A percentile compares a stretch with the other conserved stretches of the same genome.
These are phyloP conservation scores for Caerostris darwini DNA, from an alignment of 1,140 invertebrate genomes.

Conservation along the genomic window DNA sequence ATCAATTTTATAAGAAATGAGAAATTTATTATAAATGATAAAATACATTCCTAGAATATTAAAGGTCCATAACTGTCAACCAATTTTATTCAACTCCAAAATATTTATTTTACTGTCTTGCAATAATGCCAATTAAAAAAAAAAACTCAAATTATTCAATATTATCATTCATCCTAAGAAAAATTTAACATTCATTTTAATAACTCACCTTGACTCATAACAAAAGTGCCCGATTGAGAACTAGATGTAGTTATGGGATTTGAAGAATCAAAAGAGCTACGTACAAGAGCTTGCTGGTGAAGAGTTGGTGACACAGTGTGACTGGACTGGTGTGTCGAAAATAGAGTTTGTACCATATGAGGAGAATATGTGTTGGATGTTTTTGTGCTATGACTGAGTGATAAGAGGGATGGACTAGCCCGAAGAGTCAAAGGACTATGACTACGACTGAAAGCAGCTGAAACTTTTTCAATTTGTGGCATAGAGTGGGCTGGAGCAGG, in stretches of 20 bases:
- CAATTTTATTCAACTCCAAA: no score
- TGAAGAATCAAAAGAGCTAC: conserved; percentile 67
- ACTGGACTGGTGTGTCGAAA: conserved; percentile 76
- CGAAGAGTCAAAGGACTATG: conserved; percentile 73
- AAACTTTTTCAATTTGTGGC: conserved; percentile 70
- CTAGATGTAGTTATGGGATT: conserved; percentile 44
- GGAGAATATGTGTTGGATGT: conserved; percentile 59
- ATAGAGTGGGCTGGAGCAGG: conserved; percentile 72
- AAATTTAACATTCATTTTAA: not conserved
- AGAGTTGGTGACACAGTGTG: conserved; percentile 66
- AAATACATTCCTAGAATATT: no score
- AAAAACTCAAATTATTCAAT: not conserved
- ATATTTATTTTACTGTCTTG: no score
- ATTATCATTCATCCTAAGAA: not conserved
- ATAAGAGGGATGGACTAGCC: conserved; percentile 69
- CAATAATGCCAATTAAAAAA: not conserved
- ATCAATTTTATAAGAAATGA: no score
- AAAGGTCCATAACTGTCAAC: no score
- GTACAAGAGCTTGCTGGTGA: conserved; percentile 34
- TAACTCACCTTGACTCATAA: conserved; percentile 63
- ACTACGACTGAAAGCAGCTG: conserved; percentile 72
- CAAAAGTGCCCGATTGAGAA: conserved; percentile 55
- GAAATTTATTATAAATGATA: no score
- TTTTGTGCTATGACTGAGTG: conserved; percentile 62
- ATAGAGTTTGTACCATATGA: conserved; percentile 62